Conservation (phyloP, 2,888 invertebrate genomes). For the Ophioninae sp. region DNA sequence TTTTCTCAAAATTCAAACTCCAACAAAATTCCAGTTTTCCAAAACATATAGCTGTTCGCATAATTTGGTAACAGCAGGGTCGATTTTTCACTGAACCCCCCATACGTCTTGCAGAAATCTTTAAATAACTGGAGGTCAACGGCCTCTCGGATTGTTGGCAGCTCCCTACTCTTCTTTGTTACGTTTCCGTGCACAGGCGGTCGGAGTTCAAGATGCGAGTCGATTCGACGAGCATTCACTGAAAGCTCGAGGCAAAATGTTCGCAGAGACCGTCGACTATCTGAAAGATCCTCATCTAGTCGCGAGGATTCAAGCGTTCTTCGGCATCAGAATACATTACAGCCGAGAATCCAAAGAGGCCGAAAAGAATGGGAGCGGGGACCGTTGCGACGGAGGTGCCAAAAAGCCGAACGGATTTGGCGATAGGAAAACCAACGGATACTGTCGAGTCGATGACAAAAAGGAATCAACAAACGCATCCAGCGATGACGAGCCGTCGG, state of each 20-base stretch:
- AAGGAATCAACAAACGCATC: conserved; percentile 49
- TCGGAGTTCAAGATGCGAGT: conserved; percentile 41
- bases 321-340: conserved; percentile 85
- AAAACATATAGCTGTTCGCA: no score
- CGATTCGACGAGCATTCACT: conserved; percentile 28
- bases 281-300: conserved; percentile 90
- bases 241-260: conserved; percentile 50
- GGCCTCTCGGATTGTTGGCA: conserved; percentile 23
- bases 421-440: conserved; percentile 66
- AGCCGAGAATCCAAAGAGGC: conserved; percentile 8
- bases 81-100: not conserved
- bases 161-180: conserved; percentile 28
- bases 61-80: not conserved
- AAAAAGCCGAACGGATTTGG: conserved; percentile 65
- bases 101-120: not conserved
- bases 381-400: conserved; percentile 58
- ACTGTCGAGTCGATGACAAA: conserved; percentile 12
- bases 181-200: conserved; percentile 33
- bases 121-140: conserved; percentile 37
- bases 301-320: conserved; percentile 89
- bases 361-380: not conserved
- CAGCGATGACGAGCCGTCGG: conserved; percentile 80
- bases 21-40: no score
- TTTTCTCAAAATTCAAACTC: not conserved
- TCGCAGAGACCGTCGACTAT: conserved; percentile 82